Conservation (phyloP, 2,113 vertebrate species). For the Brachyistius frenatus region DNA sequence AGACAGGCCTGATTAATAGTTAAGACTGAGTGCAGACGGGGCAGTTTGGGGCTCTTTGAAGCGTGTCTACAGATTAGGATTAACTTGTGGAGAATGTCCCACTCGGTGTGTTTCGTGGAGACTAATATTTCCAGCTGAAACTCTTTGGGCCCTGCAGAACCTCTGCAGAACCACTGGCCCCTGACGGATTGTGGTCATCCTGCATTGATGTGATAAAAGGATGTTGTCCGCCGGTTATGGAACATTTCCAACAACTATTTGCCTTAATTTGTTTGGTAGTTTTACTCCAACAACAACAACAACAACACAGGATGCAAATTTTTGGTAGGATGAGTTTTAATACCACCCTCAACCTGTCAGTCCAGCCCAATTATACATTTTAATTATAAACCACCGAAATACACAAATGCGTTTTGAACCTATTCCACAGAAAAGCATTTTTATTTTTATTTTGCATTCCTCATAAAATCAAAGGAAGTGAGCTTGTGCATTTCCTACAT, state of each 20-base stretch:
- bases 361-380: no score
- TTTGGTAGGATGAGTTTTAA: no score
- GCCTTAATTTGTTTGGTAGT: no score
- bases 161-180: background rate
- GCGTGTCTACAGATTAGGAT: conserved; percentile 78
- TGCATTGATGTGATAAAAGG: background rate
- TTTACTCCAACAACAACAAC: no score
- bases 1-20: conserved; percentile 62
- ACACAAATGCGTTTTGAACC: background rate
- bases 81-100: conserved; percentile 52
- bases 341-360: no score
- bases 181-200: background rate
- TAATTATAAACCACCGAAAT: background rate
- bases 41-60: conserved; percentile 61
- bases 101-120: conserved; percentile 37
- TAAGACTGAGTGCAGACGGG: conserved; percentile 59
- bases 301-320: no score
- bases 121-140: conserved; percentile 42
- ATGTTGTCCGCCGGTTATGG: background rate
- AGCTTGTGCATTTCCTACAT: background rate
- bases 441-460: background rate
- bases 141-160: conserved; percentile 21
- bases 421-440: no score
- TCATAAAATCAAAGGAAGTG: background rate
- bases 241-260: no score